These are phyloP conservation scores for Notodonta ziczac DNA, from an alignment of 2,888 invertebrate species.

Conservation along the genomic window DNA sequence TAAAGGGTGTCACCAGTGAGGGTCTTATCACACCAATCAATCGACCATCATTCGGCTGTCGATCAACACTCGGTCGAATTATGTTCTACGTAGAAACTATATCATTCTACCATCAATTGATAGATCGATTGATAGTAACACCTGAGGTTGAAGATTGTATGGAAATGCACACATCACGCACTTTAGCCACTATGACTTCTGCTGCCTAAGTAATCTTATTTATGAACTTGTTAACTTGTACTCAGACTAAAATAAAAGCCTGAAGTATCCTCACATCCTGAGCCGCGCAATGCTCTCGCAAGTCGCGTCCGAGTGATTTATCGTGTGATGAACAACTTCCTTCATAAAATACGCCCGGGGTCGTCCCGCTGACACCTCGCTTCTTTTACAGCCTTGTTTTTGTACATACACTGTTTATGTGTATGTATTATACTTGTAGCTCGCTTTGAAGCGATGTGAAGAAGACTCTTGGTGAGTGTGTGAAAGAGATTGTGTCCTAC, in stretches of 20 bases:
- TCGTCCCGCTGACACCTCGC: conserved; percentile 21
- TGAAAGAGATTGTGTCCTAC: too few relatives aligned
- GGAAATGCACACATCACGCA: too few relatives aligned
- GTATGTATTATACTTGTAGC: not conserved
- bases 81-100: too few relatives aligned
- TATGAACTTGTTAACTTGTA: not conserved
- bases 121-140: too few relatives aligned
- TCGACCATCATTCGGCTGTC: too few relatives aligned
- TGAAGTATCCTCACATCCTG: conserved; percentile 22
- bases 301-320: conserved; percentile 67
- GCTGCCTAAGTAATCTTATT: conserved; percentile 5
- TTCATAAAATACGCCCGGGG: conserved; percentile 65
- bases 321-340: conserved; percentile 74
- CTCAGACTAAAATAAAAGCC: not conserved
- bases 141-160: too few relatives aligned
- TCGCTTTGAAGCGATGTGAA: not conserved
- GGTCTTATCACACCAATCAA: too few relatives aligned
- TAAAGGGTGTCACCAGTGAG: too few relatives aligned
- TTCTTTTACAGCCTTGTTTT: conserved; percentile 36
- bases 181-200: not conserved
- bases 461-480: not conserved
- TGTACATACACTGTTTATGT: conserved; percentile 13
- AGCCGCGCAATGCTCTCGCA: conserved; percentile 30
- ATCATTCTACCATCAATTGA: too few relatives aligned
- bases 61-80: too few relatives aligned